Evolutionary conservation across 30 jellyfish, hydroid and myxozoan genomes (phyloP), one percentile per base, ranked within the genome.

Genomic region (Turritopsis rubra): DNA sequence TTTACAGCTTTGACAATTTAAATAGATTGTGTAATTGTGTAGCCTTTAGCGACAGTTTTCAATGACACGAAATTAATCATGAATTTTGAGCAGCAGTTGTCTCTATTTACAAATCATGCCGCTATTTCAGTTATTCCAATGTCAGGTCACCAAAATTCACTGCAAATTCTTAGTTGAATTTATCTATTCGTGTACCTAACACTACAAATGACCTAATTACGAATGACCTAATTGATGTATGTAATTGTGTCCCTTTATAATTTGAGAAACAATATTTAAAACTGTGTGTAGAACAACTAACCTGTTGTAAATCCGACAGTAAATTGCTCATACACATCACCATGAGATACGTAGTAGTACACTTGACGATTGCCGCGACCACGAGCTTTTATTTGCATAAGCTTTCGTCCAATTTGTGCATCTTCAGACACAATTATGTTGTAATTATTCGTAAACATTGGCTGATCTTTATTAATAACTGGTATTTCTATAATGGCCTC

Each of bases 381-480:
- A 24, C 54, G 73, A 28, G 99, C 99, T 22, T 54, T 53, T 8
- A 88, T 81, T 53, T 41, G 77, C 20, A 91, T 91, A 73, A 93
- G 81, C 8, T 25, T 74, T 21, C 84, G 60, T 22, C 96, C 95
- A 24, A 29, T 18, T 4, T 65, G 53, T 1, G 96, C 88, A 68
- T 88, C 89, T 79, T 93, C 99, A n/a, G 86, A 17, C 54, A 93
- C 87, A 17, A 66, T 22, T 29, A 84, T 83, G 54, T 88, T 53
- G 80, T 86, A 93, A 30, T 75, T 88, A 86, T 86, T 71, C 30
- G 83, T 90, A 70, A 93, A 93, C 66, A 84, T 88, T 1, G 99
- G 99, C 86, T 84, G 95, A 72, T 93, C 99, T 68, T 93, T 91
- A 71, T 93, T 93, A 18, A 93, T 87, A 53, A 93, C 89, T 22